phyloP scores from a whole-genome alignment of 2,888 invertebrate genomes.

The Fabriciana adippe region DNA sequence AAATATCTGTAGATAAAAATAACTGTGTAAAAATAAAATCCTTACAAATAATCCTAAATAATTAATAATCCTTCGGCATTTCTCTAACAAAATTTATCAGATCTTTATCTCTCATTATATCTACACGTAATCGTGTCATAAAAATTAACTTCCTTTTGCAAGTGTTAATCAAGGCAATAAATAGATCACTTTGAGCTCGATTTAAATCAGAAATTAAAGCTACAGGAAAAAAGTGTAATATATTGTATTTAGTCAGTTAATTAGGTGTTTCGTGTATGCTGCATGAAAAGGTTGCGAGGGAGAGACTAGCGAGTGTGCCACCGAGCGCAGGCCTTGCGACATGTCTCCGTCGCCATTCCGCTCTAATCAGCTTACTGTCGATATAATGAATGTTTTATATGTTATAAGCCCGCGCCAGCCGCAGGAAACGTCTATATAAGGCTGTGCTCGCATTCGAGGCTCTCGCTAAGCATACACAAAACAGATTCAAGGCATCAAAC shows the following conservation, averaged over 20 bases:
- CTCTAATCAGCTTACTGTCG: slow-evolving; percentile 18
- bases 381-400: slow-evolving; percentile 21
- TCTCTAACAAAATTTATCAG: slow-evolving; percentile 5
- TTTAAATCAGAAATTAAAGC: neutral
- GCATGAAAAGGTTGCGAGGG: slow-evolving; percentile 12
- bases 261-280: slow-evolving; percentile 20
- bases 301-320: neutral
- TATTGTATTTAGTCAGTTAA: slow-evolving; percentile 14
- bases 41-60: neutral
- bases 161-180: slow-evolving; percentile 4
- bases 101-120: slow-evolving; percentile 13
- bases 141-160: slow-evolving; percentile 3
- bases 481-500: neutral
- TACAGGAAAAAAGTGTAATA: slow-evolving; percentile 6
- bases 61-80: slow-evolving; percentile 7
- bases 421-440: slow-evolving; percentile 20
- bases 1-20: neutral
- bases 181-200: neutral
- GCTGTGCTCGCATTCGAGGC: neutral
- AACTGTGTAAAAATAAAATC: too few relatives aligned
- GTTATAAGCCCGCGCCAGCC: slow-evolving; percentile 3
- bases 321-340: slow-evolving; percentile 1
- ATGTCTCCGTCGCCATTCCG: slow-evolving; percentile 8
- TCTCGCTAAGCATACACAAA: neutral
- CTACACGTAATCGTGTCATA: neutral